These are phyloP conservation scores for Orussus abietinus DNA, from an alignment of 1,140 invertebrate species.

Conservation along the genomic window DNA sequence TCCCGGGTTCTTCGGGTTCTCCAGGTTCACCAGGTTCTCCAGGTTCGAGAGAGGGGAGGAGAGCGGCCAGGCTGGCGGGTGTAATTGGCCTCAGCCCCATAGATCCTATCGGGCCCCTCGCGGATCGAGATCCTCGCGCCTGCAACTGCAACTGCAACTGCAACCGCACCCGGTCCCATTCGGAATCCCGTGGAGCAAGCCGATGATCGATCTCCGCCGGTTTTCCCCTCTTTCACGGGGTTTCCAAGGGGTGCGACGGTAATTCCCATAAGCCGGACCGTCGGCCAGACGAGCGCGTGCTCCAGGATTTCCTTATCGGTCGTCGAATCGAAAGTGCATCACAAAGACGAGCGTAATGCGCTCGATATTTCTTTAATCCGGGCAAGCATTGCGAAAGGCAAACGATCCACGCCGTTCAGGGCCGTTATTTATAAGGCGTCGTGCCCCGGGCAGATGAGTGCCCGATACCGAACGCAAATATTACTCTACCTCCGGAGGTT, in stretches of 20 bases:
- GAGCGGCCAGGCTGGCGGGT: constrained; percentile 23
- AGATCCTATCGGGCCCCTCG: constrained; percentile 31
- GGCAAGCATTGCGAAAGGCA: constrained; percentile 15
- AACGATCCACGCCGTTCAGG: constrained; percentile 18
- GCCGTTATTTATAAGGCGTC: constrained; percentile 21
- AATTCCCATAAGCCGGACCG: constrained; percentile 7
- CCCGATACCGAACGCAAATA: constrained; percentile 25
- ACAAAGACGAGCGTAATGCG: constrained; percentile 17
- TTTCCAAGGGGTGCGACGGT: background rate
- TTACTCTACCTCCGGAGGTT: constrained; percentile 10
- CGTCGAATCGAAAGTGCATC: constrained; percentile 12
- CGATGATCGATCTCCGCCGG: constrained; percentile 19
- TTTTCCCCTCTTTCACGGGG: background rate
- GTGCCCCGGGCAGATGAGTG: constrained; percentile 21
- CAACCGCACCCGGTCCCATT: constrained; percentile 24
- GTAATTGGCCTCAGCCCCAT: constrained; percentile 32
- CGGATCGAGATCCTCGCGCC: constrained; percentile 39
- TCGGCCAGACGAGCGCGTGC: constrained; percentile 30
- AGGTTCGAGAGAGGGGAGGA: too few relatives aligned
- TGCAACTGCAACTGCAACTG: too few relatives aligned
- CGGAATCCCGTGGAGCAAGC: constrained; percentile 14
- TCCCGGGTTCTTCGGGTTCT: too few relatives aligned
- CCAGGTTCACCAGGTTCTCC: too few relatives aligned
- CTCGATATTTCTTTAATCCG: constrained; percentile 17
- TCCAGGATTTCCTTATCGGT: constrained; percentile 23